Evolutionary conservation across 2,113 vertebrate genomes (phyloP).

Genomic region (Turdus rufiventris): DNA sequence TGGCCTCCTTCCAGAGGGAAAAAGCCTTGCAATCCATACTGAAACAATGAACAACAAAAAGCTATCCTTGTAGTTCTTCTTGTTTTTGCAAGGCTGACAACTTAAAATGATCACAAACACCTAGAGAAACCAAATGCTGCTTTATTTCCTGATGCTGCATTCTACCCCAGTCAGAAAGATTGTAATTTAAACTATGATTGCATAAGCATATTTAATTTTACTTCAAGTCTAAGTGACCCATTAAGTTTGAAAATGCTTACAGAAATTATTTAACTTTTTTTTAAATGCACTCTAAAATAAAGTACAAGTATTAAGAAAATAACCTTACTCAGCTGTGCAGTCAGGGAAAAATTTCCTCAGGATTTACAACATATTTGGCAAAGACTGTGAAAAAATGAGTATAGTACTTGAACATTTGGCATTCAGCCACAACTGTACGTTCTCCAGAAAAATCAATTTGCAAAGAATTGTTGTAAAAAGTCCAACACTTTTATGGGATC

Average conservation of each 20-base stretch:
- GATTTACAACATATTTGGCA: constrained; percentile 6
- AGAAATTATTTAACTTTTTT: neutral
- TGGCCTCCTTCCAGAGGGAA: neutral
- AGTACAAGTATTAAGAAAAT: neutral
- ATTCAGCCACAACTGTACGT: neutral
- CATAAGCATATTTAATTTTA: neutral
- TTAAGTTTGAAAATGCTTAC: neutral
- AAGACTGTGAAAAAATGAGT: neutral
- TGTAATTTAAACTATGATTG: neutral
- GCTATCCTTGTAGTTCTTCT: neutral
- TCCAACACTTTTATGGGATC: neutral
- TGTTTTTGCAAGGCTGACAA: neutral
- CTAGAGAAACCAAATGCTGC: neutral
- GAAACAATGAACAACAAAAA: neutral
- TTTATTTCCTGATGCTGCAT: neutral
- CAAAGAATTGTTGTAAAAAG: neutral
- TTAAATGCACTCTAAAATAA: neutral
- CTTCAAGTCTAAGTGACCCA: neutral
- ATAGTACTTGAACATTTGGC: neutral
- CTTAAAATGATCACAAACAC: neutral
- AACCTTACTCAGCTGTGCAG: neutral
- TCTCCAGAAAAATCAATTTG: constrained; percentile 23
- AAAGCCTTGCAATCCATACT: neutral
- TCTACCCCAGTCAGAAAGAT: neutral
- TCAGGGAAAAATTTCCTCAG: neutral